Conservation (phyloP, 2,797 vertebrate genomes). For the Thripadectes ignobilis region DNA sequence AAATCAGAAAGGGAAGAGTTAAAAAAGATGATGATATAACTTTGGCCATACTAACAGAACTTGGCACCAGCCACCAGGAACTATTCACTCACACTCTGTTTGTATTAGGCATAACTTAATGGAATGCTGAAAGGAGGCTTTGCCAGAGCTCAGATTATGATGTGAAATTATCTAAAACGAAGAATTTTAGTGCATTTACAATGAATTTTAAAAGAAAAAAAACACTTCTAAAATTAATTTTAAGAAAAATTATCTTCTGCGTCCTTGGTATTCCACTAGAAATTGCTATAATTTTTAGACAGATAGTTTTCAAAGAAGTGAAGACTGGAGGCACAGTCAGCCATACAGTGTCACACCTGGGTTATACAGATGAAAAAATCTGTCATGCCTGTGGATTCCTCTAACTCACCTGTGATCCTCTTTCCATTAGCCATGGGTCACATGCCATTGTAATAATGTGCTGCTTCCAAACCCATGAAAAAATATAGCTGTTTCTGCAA, state of each 20-base stretch:
- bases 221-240: neutral
- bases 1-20: neutral
- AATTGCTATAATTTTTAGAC: neutral
- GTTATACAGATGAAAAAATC: neutral
- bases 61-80: neutral
- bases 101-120: neutral
- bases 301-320: neutral
- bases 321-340: neutral
- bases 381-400: neutral
- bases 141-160: neutral
- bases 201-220: neutral
- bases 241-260: neutral
- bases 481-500: too few relatives aligned
- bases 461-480: too few relatives aligned
- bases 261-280: neutral
- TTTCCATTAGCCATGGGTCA: neutral
- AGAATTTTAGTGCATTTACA: neutral
- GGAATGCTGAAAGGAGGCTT: neutral
- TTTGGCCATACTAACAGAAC: neutral
- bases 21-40: neutral
- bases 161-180: neutral
- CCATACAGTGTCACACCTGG: neutral
- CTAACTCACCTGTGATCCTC: neutral
- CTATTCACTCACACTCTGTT: neutral
- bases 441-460: neutral